Base-by-base conservation (phyloP, 2,888 invertebrate genomes). In the Volucella inanis region DNA sequence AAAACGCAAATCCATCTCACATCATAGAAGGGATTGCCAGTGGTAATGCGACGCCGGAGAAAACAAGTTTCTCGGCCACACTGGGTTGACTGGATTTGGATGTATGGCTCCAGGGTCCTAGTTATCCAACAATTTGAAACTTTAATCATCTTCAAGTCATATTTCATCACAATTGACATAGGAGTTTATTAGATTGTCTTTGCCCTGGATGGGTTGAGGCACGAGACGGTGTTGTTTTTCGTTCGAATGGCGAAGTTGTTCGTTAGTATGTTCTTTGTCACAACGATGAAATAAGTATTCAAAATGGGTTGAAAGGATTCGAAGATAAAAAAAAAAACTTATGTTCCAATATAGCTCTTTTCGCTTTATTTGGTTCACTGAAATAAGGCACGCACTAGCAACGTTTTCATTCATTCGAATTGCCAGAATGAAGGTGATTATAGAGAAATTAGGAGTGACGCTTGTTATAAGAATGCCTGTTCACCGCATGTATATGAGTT, bases 141-240 rank as follows among this genome's bases (percentile, higher is more conserved):
- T 76, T 85, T 85, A 85, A 81, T 85, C 81, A 81, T 77, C 72
- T 81, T 43, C 52, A 47, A 59, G 85, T 77, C 45, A 85, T 81
- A 76, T 77, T 81, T 85, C 85, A 81, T 81, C 68, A 64, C 62
- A 85, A 76, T 81, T 77, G 85, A 81, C 81, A 79, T 54, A 68
- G 65, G 54, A 65, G 72, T 85, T 79, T 72, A 65, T 79, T 72
- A 72, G 79, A 78, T 71, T 83, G 72, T 70, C 22, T 18, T 15
- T 62, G 55, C 12, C 39, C 49, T 38, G 43, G 41, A 62, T 62
- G 47, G 4, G 10, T 22, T 12, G 31, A 67, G 54, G 14, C 41
- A 38, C 31, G 9, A 3, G 14, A 10, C 49, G n/a, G 55, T 18
- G 0, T 6, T 39, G 15, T 22, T 22, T 2, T 22, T 2, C 18